A percentile compares a stretch with the other conserved stretches of the same genome.
Conservation (phyloP, 2,797 vertebrate genomes). For the Iguana delicatissima region DNA sequence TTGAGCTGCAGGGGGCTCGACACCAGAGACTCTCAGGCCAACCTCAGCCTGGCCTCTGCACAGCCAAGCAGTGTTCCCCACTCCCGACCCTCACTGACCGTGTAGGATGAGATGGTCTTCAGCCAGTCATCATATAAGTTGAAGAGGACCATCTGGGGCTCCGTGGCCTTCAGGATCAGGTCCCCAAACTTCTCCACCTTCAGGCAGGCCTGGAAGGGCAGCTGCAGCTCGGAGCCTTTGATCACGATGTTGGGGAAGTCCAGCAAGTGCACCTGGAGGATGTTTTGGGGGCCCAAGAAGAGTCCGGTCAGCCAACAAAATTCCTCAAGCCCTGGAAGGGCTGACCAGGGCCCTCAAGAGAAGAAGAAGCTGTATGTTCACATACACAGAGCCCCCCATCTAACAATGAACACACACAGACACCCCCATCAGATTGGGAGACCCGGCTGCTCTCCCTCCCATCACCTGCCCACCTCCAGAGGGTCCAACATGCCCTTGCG, state of each 20-base stretch:
- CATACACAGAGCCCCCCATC: background rate
- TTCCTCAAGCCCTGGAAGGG: too few species aligned
- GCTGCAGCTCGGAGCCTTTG: constrained; percentile 97
- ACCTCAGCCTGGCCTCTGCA: background rate
- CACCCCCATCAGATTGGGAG: too few species aligned
- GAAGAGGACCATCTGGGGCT: constrained; percentile 99
- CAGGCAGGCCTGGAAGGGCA: constrained; percentile 99
- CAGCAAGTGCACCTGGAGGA: constrained; percentile 93
- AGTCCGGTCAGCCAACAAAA: constrained; percentile 15
- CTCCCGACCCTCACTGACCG: constrained; percentile 80
- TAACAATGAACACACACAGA: too few species aligned
- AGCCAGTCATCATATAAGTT: constrained; percentile 99
- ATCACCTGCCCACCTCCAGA: constrained; percentile 85
- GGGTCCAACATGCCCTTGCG: constrained; percentile 99
- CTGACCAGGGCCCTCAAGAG: background rate
- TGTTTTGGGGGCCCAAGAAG: background rate
- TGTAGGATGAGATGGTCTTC: constrained; percentile 99
- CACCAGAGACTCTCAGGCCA: background rate
- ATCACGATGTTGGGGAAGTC: constrained; percentile 99
- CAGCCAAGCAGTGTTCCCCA: background rate
- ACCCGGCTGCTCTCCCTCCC: too few species aligned
- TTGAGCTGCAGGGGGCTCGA: too few species aligned
- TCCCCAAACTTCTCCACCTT: constrained; percentile 99
- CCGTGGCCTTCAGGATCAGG: constrained; percentile 97
- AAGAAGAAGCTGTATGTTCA: too few species aligned